phyloP scores from a whole-genome alignment of 2,888 invertebrate genomes.

The Euspilapteryx auroguttella region DNA sequence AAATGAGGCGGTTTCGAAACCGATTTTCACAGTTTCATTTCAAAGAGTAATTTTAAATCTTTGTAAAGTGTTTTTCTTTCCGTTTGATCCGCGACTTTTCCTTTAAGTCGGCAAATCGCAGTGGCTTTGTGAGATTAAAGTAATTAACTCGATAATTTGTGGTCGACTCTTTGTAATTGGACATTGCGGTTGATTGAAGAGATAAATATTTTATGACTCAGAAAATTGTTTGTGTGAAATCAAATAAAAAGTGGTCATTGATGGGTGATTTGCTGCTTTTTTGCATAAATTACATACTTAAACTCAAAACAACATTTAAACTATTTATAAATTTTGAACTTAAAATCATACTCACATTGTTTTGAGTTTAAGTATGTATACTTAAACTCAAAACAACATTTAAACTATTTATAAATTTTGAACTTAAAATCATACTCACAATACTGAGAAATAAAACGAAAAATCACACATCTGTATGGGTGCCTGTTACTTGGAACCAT shows the following conservation, averaged over 20 bases:
- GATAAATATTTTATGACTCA: conserved; percentile 4
- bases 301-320: too few relatives aligned
- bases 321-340: too few relatives aligned
- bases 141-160: conserved; percentile 18
- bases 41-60: too few relatives aligned
- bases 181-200: conserved; percentile 11
- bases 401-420: too few relatives aligned
- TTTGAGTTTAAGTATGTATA: neutral
- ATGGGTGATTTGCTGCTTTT: too few relatives aligned
- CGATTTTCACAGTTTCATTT: neutral
- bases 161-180: conserved; percentile 17
- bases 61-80: neutral
- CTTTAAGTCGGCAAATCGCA: conserved; percentile 5
- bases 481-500: conserved; percentile 13
- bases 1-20: too few relatives aligned
- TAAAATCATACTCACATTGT: neutral
- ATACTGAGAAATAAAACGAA: neutral
- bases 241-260: too few relatives aligned
- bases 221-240: too few relatives aligned
- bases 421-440: neutral
- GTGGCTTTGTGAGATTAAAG: conserved; percentile 14
- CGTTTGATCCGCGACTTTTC: conserved; percentile 4
- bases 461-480: conserved; percentile 5
- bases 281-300: too few relatives aligned
- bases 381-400: too few relatives aligned